phyloP scores from a whole-genome alignment of 2,888 invertebrate species.

The Melinaea marsaeus region DNA sequence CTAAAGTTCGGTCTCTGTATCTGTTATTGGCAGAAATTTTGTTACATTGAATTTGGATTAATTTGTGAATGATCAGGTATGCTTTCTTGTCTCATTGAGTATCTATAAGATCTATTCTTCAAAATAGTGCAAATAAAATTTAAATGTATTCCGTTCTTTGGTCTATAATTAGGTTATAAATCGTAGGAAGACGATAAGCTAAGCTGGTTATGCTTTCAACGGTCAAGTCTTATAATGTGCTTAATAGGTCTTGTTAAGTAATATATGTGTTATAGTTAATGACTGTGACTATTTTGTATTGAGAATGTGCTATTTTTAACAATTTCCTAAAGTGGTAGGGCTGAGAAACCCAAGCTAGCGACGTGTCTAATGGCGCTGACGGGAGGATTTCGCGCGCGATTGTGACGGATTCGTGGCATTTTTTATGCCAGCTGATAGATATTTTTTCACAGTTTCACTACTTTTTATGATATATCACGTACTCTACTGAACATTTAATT shows the following conservation, averaged over 20 bases:
- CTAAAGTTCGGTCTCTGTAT: slow-evolving; percentile 43
- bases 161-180: slow-evolving; percentile 71
- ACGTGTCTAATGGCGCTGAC: slow-evolving; percentile 79
- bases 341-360: slow-evolving; percentile 73
- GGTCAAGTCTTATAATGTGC: slow-evolving; percentile 40
- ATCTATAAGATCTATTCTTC: slow-evolving; percentile 40
- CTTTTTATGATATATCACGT: slow-evolving; percentile 43
- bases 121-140: slow-evolving; percentile 31
- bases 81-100: slow-evolving; percentile 41
- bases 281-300: slow-evolving; percentile 44
- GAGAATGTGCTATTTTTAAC: slow-evolving; percentile 67
- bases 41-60: slow-evolving; percentile 56
- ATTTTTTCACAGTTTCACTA: slow-evolving; percentile 46
- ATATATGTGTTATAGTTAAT: slow-evolving; percentile 11
- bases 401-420: slow-evolving; percentile 77
- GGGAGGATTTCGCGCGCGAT: slow-evolving; percentile 77
- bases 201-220: slow-evolving; percentile 64
- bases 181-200: slow-evolving; percentile 70
- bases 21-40: slow-evolving; percentile 56
- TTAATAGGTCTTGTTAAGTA: slow-evolving; percentile 16
- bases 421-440: slow-evolving; percentile 69
- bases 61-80: slow-evolving; percentile 76
- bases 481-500: slow-evolving; percentile 46
- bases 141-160: slow-evolving; percentile 39
- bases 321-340: slow-evolving; percentile 73